phyloP scores from a whole-genome alignment of 2,888 invertebrate species.

The Gymnosoma rotundatum region DNA sequence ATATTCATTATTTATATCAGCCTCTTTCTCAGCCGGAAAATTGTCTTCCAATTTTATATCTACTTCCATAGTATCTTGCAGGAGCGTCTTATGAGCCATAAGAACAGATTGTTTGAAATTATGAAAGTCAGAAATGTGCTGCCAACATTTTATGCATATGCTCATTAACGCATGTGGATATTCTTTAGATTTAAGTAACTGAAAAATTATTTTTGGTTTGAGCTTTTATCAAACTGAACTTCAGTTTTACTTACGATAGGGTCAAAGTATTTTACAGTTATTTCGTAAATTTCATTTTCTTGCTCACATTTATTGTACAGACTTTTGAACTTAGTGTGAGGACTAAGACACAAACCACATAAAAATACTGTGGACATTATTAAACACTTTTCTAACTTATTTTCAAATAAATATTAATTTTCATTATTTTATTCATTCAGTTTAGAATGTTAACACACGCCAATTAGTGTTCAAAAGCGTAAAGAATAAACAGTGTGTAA shows the following conservation, averaged over 20 bases:
- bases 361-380: background rate
- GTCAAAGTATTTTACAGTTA: slow-evolving; percentile 20
- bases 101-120: slow-evolving; percentile 45
- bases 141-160: slow-evolving; percentile 58
- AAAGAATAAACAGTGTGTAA: too few relatives aligned
- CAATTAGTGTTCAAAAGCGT: too few relatives aligned
- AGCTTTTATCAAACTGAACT: background rate
- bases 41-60: background rate
- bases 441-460: too few relatives aligned
- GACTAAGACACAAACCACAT: background rate
- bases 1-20: background rate
- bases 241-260: background rate
- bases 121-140: slow-evolving; percentile 57
- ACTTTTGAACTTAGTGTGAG: background rate
- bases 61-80: background rate
- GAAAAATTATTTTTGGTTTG: background rate
- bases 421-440: too few relatives aligned
- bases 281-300: slow-evolving; percentile 39
- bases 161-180: background rate
- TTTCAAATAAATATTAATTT: too few relatives aligned
- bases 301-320: background rate
- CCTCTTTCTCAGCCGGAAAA: background rate
- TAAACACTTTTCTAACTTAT: too few relatives aligned
- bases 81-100: background rate
- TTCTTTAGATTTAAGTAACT: background rate